Evolutionary conservation across 2,888 invertebrate species (phyloP), one percentile per base, ranked within the genome.

Genomic region (Scaptodrosophila latifasciaeformis): DNA sequence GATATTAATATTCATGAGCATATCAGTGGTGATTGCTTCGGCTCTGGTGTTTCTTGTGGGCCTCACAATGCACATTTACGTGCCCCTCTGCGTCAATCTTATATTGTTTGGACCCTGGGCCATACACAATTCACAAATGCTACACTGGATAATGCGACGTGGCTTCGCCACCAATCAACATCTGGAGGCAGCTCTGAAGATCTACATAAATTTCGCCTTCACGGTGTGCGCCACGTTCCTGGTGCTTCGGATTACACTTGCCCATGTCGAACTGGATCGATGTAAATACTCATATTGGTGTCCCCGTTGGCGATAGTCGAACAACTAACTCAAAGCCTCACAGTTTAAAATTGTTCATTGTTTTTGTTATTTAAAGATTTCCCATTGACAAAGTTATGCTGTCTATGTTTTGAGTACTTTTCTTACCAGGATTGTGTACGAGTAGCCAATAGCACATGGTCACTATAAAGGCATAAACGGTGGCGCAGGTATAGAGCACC

Each of bases 381-480:
- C n/a, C n/a, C n/a, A n/a, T n/a, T n/a, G n/a, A n/a, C n/a, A n/a
- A n/a, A n/a, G n/a, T n/a, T n/a, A n/a, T n/a, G n/a, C n/a, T n/a
- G n/a, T n/a, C n/a, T n/a, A n/a, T n/a, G n/a, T n/a, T n/a, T n/a
- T n/a, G n/a, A n/a, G n/a, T n/a, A n/a, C n/a, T n/a, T n/a, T n/a
- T n/a, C 81, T 84, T 81, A 92, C 92, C 89, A 62, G 92, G 90
- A 84, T 93, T 89, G 84, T 92, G 91, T 6, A 94, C 91, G 45
- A 91, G 85, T 44, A 84, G 74, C 87, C 87, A 87, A 62, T 87
- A 87, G 65, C 86, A 86, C 81, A 86, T 84, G 47, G 87, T 86
- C 10, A 87, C 84, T 30, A 87, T 86, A 46, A 87, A 87, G 43
- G 86, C 85, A 54, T 87, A 87, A 29, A 87, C 87, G 4, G 87